phyloP scores from a whole-genome alignment of 2,113 vertebrate genomes.

The Oostethus manadensis region DNA sequence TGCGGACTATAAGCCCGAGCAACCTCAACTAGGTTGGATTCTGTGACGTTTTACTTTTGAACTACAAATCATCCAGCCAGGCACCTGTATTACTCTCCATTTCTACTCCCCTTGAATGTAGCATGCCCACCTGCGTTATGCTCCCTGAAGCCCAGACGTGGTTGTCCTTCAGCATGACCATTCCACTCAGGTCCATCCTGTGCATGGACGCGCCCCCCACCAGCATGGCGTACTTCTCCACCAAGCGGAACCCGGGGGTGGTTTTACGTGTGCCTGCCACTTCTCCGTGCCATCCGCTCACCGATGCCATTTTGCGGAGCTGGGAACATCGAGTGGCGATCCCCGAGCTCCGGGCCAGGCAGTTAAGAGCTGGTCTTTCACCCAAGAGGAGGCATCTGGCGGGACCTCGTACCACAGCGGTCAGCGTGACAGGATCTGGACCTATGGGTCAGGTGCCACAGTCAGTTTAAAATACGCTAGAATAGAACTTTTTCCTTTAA shows the following conservation, averaged over 20 bases:
- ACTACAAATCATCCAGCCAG: no score
- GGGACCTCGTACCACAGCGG: conserved; percentile 75
- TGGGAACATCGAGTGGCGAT: conserved; percentile 68
- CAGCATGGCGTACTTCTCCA: conserved; percentile 81
- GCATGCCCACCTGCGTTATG: conserved; percentile 67
- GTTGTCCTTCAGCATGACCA: conserved; percentile 86
- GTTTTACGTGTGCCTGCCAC: conserved; percentile 84
- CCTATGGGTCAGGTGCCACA: conserved; percentile 8
- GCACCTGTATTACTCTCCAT: no score
- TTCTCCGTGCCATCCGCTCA: conserved; percentile 66
- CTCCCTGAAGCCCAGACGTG: conserved; percentile 76
- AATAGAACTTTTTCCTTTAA: no score
- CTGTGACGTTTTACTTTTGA: no score
- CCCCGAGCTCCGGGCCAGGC: conserved; percentile 76
- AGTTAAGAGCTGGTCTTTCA: conserved; percentile 79
- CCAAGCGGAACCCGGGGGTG: conserved; percentile 80
- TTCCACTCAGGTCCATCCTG: conserved; percentile 75
- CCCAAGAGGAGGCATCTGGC: conserved; percentile 75
- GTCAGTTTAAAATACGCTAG: no score
- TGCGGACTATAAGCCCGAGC: no score
- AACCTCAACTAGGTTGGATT: no score
- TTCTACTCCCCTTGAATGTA: neutral
- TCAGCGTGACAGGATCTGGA: conserved; percentile 60
- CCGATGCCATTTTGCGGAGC: conserved; percentile 45
- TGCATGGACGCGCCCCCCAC: conserved; percentile 75